A percentile compares a stretch with the other conserved stretches of the same genome.
Evolutionary conservation across 1,140 invertebrate genomes (phyloP).

Genomic region (Vanessa atalanta): DNA sequence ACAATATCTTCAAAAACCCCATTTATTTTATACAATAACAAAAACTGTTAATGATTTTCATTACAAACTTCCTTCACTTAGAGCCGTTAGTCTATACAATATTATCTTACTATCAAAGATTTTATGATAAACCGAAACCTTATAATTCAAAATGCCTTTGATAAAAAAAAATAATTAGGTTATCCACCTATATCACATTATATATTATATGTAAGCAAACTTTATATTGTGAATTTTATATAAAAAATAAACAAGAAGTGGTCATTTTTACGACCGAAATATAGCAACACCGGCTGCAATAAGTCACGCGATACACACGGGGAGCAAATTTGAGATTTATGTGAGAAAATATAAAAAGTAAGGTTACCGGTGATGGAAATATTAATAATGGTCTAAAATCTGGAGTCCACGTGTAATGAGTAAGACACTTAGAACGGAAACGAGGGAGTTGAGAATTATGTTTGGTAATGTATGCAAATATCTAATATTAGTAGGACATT

Average conservation of each 20-base stretch:
- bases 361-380: neutral
- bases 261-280: neutral
- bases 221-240: slow-evolving; percentile 15
- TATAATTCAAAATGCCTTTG: slow-evolving; percentile 2
- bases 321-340: too few species aligned
- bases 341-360: too few species aligned
- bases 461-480: too few species aligned
- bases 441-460: too few species aligned
- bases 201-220: neutral
- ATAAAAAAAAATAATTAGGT: slow-evolving; percentile 7
- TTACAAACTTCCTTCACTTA: slow-evolving; percentile 3
- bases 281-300: neutral
- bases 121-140: neutral
- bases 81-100: neutral
- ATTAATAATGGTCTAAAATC: neutral
- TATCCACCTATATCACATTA: slow-evolving; percentile 20
- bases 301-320: too few species aligned
- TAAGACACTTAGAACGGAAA: too few species aligned
- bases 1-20: slow-evolving; percentile 29
- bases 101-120: neutral
- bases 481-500: too few species aligned
- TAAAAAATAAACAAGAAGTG: neutral
- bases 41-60: slow-evolving; percentile 13
- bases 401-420: neutral
- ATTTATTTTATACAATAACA: slow-evolving; percentile 39